Evolutionary conservation across 2,797 vertebrate genomes (phyloP), one percentile per base, ranked within the genome.

Genomic region (Octomys mimax): DNA sequence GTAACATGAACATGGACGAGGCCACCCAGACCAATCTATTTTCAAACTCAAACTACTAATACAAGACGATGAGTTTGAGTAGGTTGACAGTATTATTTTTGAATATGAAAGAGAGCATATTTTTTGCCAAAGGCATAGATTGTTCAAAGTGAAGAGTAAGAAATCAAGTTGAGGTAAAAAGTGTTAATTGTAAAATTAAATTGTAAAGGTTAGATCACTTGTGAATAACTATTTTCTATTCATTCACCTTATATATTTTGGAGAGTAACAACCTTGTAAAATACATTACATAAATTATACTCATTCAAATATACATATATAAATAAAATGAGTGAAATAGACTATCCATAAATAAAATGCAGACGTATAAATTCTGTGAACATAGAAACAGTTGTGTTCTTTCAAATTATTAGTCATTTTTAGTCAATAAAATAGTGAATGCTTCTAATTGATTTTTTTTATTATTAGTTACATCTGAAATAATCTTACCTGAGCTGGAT

Each of bases 401-500:
- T 91, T 92, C 75, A 91, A 87, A 87, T 88, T 89, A 42, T 93
- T 94, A 59, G 46, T 92, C 57, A 71, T 64, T 97, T 89, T 94
- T 87, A 91, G 36, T 21, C 13, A 71, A 59, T 75, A 46, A 5
- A 14, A 33, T 81, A 81, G 87, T 79, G 80, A 75, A 61, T 75
- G 31, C 36, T 59, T 3, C 2, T 92, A 80, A 14, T 42, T 91
- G 70, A 77, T 33, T 21, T 92, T 83, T 6, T 6, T 36, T 16
- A 86, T 88, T 54, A 86, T 92, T 36, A 97, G 13, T 92, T 85
- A 19, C 0, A 1, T 87, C 84, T 95, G 89, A 95, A 87, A 75
- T 94, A 85, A 42, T 78, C 98, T 99, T 98, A 98, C 98, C 98
- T 98, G 98, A 33, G 62, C 42, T 95, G 87, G 26, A 52, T 28